Evolutionary conservation across 1,140 invertebrate species (phyloP).

Genomic region (Aphelinus certus): DNA sequence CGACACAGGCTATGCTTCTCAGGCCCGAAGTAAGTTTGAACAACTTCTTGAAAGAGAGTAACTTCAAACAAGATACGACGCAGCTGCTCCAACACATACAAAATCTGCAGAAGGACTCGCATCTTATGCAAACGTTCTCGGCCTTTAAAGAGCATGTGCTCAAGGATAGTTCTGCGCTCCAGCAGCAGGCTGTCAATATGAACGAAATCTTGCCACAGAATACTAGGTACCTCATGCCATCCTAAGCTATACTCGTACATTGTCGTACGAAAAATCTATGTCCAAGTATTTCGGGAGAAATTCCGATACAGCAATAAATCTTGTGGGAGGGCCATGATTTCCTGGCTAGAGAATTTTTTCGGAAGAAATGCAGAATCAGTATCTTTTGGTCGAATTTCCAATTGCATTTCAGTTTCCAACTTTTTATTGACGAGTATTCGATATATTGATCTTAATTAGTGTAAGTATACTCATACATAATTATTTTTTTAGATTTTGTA

Average conservation of each 20-base stretch:
- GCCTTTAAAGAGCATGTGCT: slow-evolving; percentile 59
- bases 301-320: too few relatives aligned
- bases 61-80: slow-evolving; percentile 55
- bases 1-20: slow-evolving; percentile 30
- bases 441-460: too few relatives aligned
- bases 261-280: too few relatives aligned
- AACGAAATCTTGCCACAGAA: slow-evolving; percentile 63
- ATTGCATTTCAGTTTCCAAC: too few relatives aligned
- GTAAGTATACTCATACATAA: too few relatives aligned
- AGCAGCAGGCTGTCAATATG: slow-evolving; percentile 62
- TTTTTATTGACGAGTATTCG: too few relatives aligned
- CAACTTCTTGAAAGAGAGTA: slow-evolving; percentile 55
- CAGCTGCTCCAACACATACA: slow-evolving; percentile 60
- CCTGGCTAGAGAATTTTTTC: too few relatives aligned
- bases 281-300: too few relatives aligned
- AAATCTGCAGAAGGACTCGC: slow-evolving; percentile 59
- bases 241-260: slow-evolving; percentile 44
- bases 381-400: too few relatives aligned
- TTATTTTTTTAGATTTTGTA: too few relatives aligned
- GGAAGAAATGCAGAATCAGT: too few relatives aligned
- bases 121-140: slow-evolving; percentile 57
- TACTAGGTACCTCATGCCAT: slow-evolving; percentile 63
- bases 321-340: too few relatives aligned
- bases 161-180: slow-evolving; percentile 55
- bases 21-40: slow-evolving; percentile 54